phyloP scores from a whole-genome alignment of 2,113 vertebrate species.

The Chiloscyllium plagiosum region DNA sequence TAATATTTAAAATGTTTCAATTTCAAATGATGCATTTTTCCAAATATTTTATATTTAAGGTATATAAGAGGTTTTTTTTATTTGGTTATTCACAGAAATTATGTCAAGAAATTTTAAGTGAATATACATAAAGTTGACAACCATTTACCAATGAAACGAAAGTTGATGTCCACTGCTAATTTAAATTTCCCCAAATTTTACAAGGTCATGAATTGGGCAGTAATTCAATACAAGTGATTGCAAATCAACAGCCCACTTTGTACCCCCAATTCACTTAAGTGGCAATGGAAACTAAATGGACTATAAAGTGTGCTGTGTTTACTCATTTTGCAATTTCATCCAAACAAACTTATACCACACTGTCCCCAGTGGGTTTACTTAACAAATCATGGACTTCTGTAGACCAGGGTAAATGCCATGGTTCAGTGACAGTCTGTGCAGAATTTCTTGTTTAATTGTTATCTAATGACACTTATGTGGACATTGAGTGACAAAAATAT shows the following conservation, averaged over 20 bases:
- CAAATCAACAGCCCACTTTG: not conserved
- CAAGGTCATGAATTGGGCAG: not conserved
- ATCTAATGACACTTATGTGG: not conserved
- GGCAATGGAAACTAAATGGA: not conserved
- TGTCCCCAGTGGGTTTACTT: not conserved
- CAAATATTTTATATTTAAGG: not conserved
- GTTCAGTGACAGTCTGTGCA: not conserved
- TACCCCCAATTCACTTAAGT: not conserved
- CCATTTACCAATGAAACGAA: not conserved
- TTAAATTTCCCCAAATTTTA: not conserved
- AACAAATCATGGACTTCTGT: not conserved
- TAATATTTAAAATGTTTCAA: not conserved
- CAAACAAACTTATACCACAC: not conserved
- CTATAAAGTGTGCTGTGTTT: not conserved
- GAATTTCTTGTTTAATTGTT: not conserved
- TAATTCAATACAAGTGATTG: not conserved
- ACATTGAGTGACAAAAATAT: not conserved
- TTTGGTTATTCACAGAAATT: not conserved
- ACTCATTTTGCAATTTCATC: not conserved
- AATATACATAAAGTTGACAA: not conserved
- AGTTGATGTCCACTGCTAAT: not conserved
- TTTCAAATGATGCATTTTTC: not conserved
- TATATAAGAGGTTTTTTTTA: not conserved
- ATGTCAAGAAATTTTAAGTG: not conserved
- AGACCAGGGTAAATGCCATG: not conserved